A percentile compares a stretch with the other conserved stretches of the same genome.
phyloP scores from a whole-genome alignment of 1,140 invertebrate species.

The Periplaneta americana region DNA sequence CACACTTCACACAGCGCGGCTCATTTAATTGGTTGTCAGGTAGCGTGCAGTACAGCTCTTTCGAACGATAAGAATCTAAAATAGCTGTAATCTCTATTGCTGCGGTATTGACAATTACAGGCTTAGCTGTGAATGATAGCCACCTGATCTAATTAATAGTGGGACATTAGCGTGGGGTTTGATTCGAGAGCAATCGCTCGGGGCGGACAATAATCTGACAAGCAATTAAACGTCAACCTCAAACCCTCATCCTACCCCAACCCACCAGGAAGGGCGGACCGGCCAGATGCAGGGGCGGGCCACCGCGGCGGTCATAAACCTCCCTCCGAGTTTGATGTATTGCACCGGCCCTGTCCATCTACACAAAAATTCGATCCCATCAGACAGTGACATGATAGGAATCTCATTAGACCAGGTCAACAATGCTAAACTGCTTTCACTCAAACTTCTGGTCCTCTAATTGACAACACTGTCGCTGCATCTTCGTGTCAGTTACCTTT shows the following conservation, averaged over 20 bases:
- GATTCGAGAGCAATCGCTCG: background rate
- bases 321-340: background rate
- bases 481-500: too few relatives aligned
- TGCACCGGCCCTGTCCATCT: background rate
- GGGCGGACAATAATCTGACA: background rate
- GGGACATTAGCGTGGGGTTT: background rate
- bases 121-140: background rate
- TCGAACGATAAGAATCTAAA: background rate
- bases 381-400: background rate
- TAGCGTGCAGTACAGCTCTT: background rate
- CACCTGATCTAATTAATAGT: background rate
- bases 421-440: background rate
- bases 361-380: background rate
- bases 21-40: background rate
- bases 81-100: background rate
- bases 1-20: background rate
- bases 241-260: background rate
- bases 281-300: background rate
- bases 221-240: background rate
- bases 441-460: background rate
- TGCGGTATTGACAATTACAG: background rate
- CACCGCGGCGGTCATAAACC: background rate
- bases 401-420: background rate
- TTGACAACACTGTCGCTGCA: background rate
- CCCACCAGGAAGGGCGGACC: background rate